Base-by-base conservation (phyloP, 2,113 vertebrate species). In the Bos javanicus region DNA sequence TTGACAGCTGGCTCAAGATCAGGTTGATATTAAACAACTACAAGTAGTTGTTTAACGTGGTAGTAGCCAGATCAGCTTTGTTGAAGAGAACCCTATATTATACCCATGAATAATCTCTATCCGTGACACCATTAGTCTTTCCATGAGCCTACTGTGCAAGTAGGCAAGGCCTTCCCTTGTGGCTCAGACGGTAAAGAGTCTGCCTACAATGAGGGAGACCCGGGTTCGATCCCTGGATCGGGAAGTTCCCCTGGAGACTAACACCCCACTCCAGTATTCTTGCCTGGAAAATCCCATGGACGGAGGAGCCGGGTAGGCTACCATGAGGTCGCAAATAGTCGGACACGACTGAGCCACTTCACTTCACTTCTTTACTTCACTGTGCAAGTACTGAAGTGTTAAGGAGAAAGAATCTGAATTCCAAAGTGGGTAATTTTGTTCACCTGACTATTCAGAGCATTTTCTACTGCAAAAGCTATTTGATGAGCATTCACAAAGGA, bases 371-470 rank as follows among this genome's bases (percentile, higher is more conserved):
- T 39, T 39, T 39, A 39, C 39, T 39, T 39, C 39, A 50, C 25
- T 82, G 64, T 81, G 23, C n/a, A 86, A 86, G 26, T 82, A 64
- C 39, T 76, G 43, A 95, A 90, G 71, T 90, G 43, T 81, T 39
- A 92, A 56, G 60, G 74, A 50, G 50, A 91, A 95, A 87, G 85
- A 94, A 92, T 50, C 59, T 88, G 48, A 92, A 50, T 85, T n/a
- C 28, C 17, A 71, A 84, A 28, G 50, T 78, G n/a, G 43, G 4
- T 80, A 71, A 60, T 86, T 52, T 36, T 89, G 48, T 91, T 36
- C 33, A 76, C 11, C 67, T 62, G 3, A 46, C 84, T 60, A 82
- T 91, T 95, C 19, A 71, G 56, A 95, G 39, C n/a, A 36, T 62
- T 23, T 91, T 90, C 48, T 76, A 62, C 48, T 25, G 19, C 28